Evolutionary conservation across 2,113 vertebrate species (phyloP).

Genomic region (Athene noctua): DNA sequence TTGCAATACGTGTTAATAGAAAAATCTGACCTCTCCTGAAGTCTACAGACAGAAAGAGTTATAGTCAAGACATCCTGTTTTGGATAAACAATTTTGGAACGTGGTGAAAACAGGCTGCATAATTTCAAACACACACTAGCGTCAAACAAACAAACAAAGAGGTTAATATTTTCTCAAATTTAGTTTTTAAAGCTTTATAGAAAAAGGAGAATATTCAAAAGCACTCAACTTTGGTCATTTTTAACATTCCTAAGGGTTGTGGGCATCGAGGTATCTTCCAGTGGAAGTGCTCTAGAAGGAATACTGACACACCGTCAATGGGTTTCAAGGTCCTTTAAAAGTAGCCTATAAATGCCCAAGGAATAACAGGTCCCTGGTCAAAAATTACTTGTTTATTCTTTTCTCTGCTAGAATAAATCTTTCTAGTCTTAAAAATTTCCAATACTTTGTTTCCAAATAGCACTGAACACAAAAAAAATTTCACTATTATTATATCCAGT

Average conservation of each 20-base stretch:
- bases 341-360: neutral
- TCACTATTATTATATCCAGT: neutral
- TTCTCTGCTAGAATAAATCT: neutral
- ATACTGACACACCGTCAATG: accelerated
- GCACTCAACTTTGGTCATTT: neutral
- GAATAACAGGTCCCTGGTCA: neutral
- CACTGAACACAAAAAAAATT: neutral
- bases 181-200: neutral
- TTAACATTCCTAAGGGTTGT: neutral
- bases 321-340: neutral
- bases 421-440: neutral
- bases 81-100: neutral
- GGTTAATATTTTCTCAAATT: neutral
- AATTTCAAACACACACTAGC: neutral
- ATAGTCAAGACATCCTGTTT: neutral
- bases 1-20: neutral
- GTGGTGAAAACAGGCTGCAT: neutral
- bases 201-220: neutral
- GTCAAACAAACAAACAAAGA: neutral
- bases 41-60: neutral
- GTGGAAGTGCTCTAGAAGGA: neutral
- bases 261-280: neutral
- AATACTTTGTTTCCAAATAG: neutral
- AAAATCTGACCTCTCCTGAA: neutral
- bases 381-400: neutral